Percentiles rank a stretch among this genome's conserved stretches.
Evolutionary conservation across 1,140 invertebrate genomes (phyloP).

Genomic region (Formica exsecta): DNA sequence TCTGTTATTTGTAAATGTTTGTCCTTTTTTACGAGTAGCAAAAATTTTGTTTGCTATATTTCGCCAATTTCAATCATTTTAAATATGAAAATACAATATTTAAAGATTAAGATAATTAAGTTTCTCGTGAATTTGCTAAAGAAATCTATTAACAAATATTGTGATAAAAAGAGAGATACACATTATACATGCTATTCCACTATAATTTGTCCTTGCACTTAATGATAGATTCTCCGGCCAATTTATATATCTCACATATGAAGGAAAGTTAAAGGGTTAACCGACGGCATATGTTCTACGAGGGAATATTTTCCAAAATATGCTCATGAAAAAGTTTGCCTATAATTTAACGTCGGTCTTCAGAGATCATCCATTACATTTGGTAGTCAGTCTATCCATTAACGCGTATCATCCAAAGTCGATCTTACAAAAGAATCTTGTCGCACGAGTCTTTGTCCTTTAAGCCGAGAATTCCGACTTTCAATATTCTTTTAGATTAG

Average conservation of each 20-base stretch:
- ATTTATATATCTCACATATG: not conserved
- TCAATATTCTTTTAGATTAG: conserved; percentile 17
- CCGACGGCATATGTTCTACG: conserved; percentile 5
- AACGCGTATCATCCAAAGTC: conserved; percentile 12
- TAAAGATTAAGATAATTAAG: not conserved
- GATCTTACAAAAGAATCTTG: conserved; percentile 31
- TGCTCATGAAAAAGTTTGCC: conserved; percentile 25
- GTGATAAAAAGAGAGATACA: not conserved
- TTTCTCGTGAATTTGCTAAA: not conserved
- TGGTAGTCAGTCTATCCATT: conserved; percentile 75
- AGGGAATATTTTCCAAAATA: conserved; percentile 40
- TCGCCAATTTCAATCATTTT: not conserved
- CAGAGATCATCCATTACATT: conserved; percentile 77
- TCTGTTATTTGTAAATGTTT: not conserved
- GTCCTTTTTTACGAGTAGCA: not conserved
- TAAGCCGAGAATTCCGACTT: conserved; percentile 37
- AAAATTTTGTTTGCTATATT: conserved; percentile 7
- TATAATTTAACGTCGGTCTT: conserved; percentile 69
- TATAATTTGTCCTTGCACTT: not conserved
- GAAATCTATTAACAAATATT: not conserved
- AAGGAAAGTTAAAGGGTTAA: conserved; percentile 56
- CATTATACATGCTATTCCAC: not conserved
- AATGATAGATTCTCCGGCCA: not conserved
- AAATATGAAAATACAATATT: not conserved
- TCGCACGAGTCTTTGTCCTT: conserved; percentile 2